Percentiles rank a stretch among this genome's conserved stretches.
Evolutionary conservation across 1,140 invertebrate species (phyloP).

Genomic region (Drosophila burlai): DNA sequence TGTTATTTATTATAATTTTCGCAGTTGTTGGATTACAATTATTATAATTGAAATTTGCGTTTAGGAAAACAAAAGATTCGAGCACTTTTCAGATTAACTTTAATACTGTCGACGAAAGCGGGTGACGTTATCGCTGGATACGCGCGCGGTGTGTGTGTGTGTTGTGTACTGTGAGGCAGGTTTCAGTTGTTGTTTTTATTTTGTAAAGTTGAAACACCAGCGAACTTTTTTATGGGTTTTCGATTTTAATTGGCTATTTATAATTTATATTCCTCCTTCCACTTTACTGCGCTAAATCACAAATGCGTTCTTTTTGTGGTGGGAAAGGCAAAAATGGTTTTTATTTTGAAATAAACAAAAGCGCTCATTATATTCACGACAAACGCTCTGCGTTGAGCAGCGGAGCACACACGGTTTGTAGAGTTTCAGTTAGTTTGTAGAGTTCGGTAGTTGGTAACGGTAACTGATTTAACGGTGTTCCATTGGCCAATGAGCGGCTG

Average conservation of each 20-base stretch:
- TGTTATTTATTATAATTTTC: slow-evolving; percentile 29
- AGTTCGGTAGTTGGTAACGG: slow-evolving; percentile 26
- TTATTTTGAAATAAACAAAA: slow-evolving; percentile 83
- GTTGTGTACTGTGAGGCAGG: slow-evolving; percentile 36
- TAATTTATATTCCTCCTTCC: slow-evolving; percentile 7
- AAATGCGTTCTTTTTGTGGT: slow-evolving; percentile 84
- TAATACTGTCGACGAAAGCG: slow-evolving; percentile 60
- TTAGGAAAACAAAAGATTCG: slow-evolving; percentile 73
- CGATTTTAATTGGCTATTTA: slow-evolving; percentile 20
- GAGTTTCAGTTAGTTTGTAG: slow-evolving; percentile 15
- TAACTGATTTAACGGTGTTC: slow-evolving; percentile 42
- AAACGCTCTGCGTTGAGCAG: slow-evolving; percentile 34
- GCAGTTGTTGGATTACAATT: slow-evolving; percentile 57
- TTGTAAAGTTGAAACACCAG: slow-evolving; percentile 38
- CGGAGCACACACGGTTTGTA: slow-evolving; percentile 1
- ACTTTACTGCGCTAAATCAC: slow-evolving; percentile 50
- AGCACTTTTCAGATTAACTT: slow-evolving; percentile 62
- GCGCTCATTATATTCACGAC: slow-evolving; percentile 70
- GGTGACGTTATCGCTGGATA: slow-evolving; percentile 71
- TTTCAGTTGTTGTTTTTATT: slow-evolving; percentile 36
- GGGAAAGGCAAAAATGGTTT: slow-evolving; percentile 82
- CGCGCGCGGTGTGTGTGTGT: slow-evolving; percentile 16
- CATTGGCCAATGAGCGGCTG: slow-evolving; percentile 53
- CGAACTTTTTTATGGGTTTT: slow-evolving; percentile 44
- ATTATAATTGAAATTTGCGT: slow-evolving; percentile 69